Conservation (phyloP, 2,797 vertebrate species). For the Catostomus latipinnis region DNA sequence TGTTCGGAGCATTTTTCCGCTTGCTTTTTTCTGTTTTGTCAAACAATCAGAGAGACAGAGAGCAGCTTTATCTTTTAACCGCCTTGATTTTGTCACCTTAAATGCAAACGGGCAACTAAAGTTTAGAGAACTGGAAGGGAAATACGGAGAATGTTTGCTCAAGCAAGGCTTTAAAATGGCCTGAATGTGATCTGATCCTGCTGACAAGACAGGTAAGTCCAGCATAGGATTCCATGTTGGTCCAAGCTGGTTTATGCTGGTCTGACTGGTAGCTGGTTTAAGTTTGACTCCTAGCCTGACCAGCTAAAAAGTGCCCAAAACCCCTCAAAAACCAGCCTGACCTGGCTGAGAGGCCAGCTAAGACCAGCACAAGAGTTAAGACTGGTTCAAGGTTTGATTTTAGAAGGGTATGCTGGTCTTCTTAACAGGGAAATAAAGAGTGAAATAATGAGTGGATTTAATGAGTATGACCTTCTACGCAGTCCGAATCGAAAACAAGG, state of each 20-base stretch:
- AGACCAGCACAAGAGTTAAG: too few relatives aligned
- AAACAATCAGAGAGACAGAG: constrained; percentile 7
- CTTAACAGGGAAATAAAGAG: neutral
- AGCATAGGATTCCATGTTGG: too few relatives aligned
- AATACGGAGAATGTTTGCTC: neutral
- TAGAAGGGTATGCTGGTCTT: too few relatives aligned
- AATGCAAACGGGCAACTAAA: neutral
- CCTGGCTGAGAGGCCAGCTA: too few relatives aligned
- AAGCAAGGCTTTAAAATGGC: neutral
- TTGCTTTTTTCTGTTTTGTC: constrained; percentile 3
- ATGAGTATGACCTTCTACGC: neutral
- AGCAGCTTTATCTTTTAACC: constrained; percentile 10
- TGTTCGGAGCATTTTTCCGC: constrained; percentile 16
- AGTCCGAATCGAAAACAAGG: neutral
- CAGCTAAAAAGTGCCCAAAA: too few relatives aligned
- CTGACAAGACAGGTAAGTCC: too few relatives aligned
- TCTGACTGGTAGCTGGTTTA: too few relatives aligned
- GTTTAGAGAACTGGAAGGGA: neutral
- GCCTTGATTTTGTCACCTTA: neutral
- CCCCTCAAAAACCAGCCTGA: too few relatives aligned
- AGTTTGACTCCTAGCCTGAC: too few relatives aligned
- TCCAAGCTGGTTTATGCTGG: too few relatives aligned
- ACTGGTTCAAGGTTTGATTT: too few relatives aligned
- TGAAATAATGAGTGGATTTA: neutral
- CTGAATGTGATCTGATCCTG: neutral